Evolutionary conservation across 2,888 invertebrate species (phyloP), one percentile per base, ranked within the genome.

Genomic region (Sialis lutaria): DNA sequence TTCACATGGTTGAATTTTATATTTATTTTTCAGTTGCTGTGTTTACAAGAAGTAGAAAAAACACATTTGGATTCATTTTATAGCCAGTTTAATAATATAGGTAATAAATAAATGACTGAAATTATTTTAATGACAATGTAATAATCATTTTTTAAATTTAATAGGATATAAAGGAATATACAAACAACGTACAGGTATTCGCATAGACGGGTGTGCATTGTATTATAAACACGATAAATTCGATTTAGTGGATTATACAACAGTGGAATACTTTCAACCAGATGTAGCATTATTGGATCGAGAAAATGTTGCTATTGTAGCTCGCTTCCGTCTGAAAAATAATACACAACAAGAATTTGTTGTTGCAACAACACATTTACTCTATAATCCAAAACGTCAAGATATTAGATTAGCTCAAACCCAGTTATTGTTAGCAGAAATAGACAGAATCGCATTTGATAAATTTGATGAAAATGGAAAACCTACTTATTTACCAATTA

Each of bases 341-440:
- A 56, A 66, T 46, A 68, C 70, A 0, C 54, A 65, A 1, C 65
- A 68, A 1, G 67, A 75, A 6, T 64, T 95, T 39, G 74, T 88
- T 45, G 77, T 97, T 1, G 88, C 90, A 4, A 97, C 91, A 8
- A 97, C 97, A 0, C 98, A 98, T 65, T 69, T 98, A 42, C 68
- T 97, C 7, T 98, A 85, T 64, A 97, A 97, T 69, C 92, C 90
- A 0, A 78, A 69, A 53, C 70, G 97, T 37, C 79, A 85, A 13
- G 96, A 97, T 62, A 79, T 96, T 1, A 78, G 93, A 54, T 68
- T 96, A 33, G 92, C 88, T 0, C 97, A 98, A 66, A 69, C 84
- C 37, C 82, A 86, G 57, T 61, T 89, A 34, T 67, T 98, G 6
- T 66, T 98, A 8, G 79, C 88, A 0, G 89, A 92, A 64, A 68